Conservation (phyloP, 1,140 invertebrate species). For the Spodoptera litura region DNA sequence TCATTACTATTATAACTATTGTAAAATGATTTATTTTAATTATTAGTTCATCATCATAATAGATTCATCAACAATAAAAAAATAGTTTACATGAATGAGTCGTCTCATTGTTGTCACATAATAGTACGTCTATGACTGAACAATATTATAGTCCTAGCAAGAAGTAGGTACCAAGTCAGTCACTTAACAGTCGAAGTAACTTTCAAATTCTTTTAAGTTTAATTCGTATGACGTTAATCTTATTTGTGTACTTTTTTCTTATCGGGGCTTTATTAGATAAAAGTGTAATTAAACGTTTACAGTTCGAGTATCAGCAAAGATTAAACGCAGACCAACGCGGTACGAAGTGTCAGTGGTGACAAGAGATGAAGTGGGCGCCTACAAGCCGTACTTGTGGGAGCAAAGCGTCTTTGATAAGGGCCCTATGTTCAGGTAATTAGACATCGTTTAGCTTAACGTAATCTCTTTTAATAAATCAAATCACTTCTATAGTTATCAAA, state of each 20-base stretch:
- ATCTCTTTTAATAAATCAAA: neutral
- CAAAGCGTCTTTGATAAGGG: conserved; percentile 98
- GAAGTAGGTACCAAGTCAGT: too few relatives aligned
- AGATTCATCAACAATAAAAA: too few relatives aligned
- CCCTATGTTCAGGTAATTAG: conserved; percentile 89
- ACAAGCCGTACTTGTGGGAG: conserved; percentile 98
- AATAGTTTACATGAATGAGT: too few relatives aligned
- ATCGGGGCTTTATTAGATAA: neutral
- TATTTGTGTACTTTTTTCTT: neutral
- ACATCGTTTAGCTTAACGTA: neutral
- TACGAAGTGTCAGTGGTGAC: conserved; percentile 98
- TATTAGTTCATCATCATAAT: too few relatives aligned
- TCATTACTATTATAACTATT: too few relatives aligned
- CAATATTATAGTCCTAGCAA: too few relatives aligned
- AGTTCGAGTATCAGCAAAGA: conserved; percentile 94
- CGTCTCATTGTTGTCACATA: too few relatives aligned
- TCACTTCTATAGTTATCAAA: too few relatives aligned
- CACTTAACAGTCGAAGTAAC: too few relatives aligned
- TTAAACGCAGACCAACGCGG: conserved; percentile 93
- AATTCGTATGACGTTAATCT: neutral
- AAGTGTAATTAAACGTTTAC: conserved; percentile 49
- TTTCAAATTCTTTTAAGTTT: too few relatives aligned
- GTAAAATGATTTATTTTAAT: too few relatives aligned
- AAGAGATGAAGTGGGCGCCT: conserved; percentile 98
- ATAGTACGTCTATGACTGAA: too few relatives aligned